Evolutionary conservation across 2,888 invertebrate species (phyloP), one percentile per base, ranked within the genome.

Genomic region (Anodontia alba): DNA sequence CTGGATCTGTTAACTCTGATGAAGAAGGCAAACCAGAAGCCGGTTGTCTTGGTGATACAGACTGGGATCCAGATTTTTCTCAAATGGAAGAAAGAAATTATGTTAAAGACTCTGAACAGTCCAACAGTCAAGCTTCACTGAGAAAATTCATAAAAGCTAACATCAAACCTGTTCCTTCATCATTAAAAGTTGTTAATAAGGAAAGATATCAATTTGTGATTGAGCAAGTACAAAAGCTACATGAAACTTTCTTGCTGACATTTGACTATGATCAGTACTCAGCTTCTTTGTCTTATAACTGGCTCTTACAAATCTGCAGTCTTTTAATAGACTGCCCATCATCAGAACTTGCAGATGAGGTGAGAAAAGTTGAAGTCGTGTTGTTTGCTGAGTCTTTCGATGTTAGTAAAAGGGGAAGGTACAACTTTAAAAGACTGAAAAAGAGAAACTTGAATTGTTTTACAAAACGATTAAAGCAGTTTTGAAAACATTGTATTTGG

Each of bases 271-370:
- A 77, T 20, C n/a, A 43, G 8, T 36, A 51, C 20, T 17, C 26
- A 0, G 33, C 29, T 0, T 71, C 51, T 42, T 46, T 72, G 8
- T 73, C 70, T 20, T 79, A 79, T 42, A 79, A 76, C 20, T 84
- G 86, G 84, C 46, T 86, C 43, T 26, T 86, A 36, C 49, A 80
- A 20, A 42, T 80, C 2, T 84, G 84, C 54, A 54, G 80, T 17
- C 29, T 49, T 36, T 29, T 84, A 15, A 70, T 80, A 23, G 72
- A 57, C 10, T 77, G 80, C 36, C 42, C 73, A n/a, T 8, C 38
- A 3, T 74, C 38, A 1, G 51, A 49, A 38, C 73, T 86, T 1
- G 29, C 73, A 42, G 36, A 72, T 1, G 78, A 78, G 57, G 71
- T 83, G n/a, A 29, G 12, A 33, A 31, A 29, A n/a, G 29, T 70